Percentiles rank a stretch among this genome's conserved stretches.
Evolutionary conservation across 2,888 invertebrate genomes (phyloP).

Genomic region (Neoitamus cyanurus): DNA sequence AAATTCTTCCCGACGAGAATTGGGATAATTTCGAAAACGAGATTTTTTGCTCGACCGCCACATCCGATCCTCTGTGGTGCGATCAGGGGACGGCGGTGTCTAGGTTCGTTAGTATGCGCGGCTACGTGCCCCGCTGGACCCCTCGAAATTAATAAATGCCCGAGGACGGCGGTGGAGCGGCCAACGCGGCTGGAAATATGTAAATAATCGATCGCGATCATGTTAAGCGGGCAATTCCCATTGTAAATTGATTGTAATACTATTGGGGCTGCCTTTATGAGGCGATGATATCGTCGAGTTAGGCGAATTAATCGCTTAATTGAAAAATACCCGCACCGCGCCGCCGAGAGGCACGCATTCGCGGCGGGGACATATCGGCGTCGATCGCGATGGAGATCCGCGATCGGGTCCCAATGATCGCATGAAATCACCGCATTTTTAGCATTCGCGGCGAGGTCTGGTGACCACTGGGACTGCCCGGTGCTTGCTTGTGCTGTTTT

Average conservation of each 20-base stretch:
- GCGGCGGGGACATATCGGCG: not conserved
- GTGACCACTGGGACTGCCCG: not conserved
- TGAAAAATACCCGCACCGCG: slow-evolving; percentile 43
- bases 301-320: slow-evolving; percentile 48
- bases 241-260: slow-evolving; percentile 46
- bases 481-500: not conserved
- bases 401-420: slow-evolving; percentile 10
- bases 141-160: slow-evolving; percentile 41
- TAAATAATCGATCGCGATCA: slow-evolving; percentile 53
- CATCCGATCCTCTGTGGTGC: not conserved
- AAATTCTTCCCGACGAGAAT: slow-evolving; percentile 23
- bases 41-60: not conserved
- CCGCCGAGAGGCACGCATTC: not conserved
- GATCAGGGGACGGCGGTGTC: not conserved
- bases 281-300: slow-evolving; percentile 46
- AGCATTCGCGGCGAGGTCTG: slow-evolving; percentile 21
- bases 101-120: not conserved
- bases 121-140: not conserved
- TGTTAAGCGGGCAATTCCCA: slow-evolving; percentile 50
- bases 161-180: not conserved
- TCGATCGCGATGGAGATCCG: slow-evolving; percentile 22
- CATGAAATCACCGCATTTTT: slow-evolving; percentile 41
- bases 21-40: slow-evolving; percentile 7
- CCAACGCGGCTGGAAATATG: slow-evolving; percentile 51
- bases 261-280: slow-evolving; percentile 38